Evolutionary conservation across 2,113 vertebrate genomes (phyloP), one percentile per base, ranked within the genome.

Genomic region (Malaclemys terrapin): DNA sequence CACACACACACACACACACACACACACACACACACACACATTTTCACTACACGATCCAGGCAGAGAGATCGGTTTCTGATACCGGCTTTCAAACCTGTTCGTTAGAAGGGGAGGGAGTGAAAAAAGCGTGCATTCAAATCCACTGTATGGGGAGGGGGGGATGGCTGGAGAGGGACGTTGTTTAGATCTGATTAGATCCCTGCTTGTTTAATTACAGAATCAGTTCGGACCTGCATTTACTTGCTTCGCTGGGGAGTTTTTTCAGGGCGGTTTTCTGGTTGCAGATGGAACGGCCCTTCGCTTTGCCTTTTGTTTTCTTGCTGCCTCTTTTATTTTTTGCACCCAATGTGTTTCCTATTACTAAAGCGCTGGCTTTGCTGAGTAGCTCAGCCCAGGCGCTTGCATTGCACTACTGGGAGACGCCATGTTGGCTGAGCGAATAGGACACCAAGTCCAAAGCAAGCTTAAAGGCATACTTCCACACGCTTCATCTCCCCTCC

Each of bases 381-480:
- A 97, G 96, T 96, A 95, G 97, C 97, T 94, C 95, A 94, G 96
- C 31, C 27, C 62, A 4, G 59, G 27, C 93, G 92, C 98, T 97
- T 94, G 97, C 98, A 69, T 92, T 94, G 98, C 97, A 97, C 20
- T 59, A 31, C 80, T 96, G 97, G 95, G 96, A 97, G 98, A 95
- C 98, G 98, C 98, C 98, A 99, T 98, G 98, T 98, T 99, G 98
- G 97, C 97, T 98, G 93, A 93, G 97, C 98, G 97, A 97, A 95
- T 65, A 98, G 97, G 97, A 98, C 96, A 95, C 97, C 96, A 94
- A 98, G 97, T 97, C 98, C 92, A 97, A 94, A 91, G 94, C 93
- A 84, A 94, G 97, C 97, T 97, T 84, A 81, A 89, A 97, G 95
- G 97, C 97, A 95, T 96, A 97, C 85, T 96, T 98, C 97, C 97